A percentile compares a stretch with the other conserved stretches of the same genome.
These are phyloP conservation scores for Guaruba guarouba DNA, from an alignment of 2,113 vertebrate species.

Conservation along the genomic window DNA sequence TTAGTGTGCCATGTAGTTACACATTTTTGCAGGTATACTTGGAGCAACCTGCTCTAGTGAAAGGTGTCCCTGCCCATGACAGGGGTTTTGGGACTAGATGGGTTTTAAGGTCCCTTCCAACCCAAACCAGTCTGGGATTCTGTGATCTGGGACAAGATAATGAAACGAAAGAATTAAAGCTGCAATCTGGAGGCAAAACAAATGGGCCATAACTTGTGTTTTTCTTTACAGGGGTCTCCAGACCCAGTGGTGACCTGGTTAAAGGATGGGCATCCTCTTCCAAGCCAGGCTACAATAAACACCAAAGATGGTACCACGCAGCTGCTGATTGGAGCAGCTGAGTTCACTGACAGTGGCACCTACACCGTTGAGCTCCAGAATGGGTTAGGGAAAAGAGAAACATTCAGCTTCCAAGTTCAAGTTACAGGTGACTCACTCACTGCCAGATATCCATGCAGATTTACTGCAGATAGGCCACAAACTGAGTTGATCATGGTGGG, in stretches of 20 bases:
- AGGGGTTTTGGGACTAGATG: neutral
- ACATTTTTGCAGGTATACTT: neutral
- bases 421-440: constrained; percentile 80
- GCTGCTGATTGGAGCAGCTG: constrained; percentile 82
- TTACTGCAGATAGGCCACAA: neutral
- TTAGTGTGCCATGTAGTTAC: neutral
- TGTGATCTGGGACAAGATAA: neutral
- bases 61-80: neutral
- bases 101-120: neutral
- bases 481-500: neutral
- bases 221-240: constrained; percentile 79
- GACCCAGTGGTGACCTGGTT: constrained; percentile 84
- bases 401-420: constrained; percentile 81
- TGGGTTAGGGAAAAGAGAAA: constrained; percentile 73
- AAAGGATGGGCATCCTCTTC: constrained; percentile 82
- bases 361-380: constrained; percentile 81
- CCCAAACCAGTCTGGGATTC: neutral
- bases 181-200: neutral
- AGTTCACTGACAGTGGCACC: constrained; percentile 78
- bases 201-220: neutral
- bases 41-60: neutral
- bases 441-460: neutral
- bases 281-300: constrained; percentile 72
- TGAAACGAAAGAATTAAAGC: neutral
- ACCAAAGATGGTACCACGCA: constrained; percentile 77